These are phyloP conservation scores for Pseudopipra pipra DNA, from an alignment of 2,113 vertebrate species.

Conservation along the genomic window DNA sequence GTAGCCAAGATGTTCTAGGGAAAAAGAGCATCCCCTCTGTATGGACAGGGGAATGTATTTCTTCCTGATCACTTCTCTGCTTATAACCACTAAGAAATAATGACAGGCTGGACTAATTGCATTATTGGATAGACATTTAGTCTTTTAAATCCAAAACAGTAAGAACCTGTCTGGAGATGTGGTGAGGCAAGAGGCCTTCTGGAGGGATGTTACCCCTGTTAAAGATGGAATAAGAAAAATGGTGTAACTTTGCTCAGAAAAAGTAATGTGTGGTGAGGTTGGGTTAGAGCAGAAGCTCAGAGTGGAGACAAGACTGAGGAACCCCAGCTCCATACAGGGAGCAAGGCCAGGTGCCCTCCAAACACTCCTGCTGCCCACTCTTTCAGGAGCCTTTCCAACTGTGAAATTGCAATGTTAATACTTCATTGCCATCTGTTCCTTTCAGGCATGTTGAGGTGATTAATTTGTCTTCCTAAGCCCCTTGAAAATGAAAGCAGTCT, in stretches of 20 bases:
- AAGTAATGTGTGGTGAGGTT: not conserved
- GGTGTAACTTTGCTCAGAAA: not conserved
- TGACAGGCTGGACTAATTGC: slow-evolving; percentile 30
- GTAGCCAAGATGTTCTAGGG: not conserved
- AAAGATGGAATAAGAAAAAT: not conserved
- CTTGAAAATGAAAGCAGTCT: slow-evolving; percentile 60
- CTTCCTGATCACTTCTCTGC: not conserved
- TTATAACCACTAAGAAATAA: not conserved
- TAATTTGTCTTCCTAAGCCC: slow-evolving; percentile 50
- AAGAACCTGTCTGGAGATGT: not conserved
- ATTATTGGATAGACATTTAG: slow-evolving; percentile 54
- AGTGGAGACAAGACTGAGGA: not conserved
- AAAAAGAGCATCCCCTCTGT: not conserved
- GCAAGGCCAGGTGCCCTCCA: not conserved
- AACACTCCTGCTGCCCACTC: not conserved
- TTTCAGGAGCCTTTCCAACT: not conserved
- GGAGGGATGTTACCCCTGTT: not conserved
- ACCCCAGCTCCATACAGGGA: not conserved
- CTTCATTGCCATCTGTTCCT: slow-evolving; percentile 53
- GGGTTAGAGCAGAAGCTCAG: not conserved
- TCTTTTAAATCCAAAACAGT: slow-evolving; percentile 53
- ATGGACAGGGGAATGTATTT: accelerated
- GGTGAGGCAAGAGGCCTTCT: slow-evolving; percentile 8
- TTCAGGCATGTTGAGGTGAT: slow-evolving; percentile 45
- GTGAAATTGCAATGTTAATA: slow-evolving; percentile 35